Evolutionary conservation across 2,888 invertebrate species (phyloP), one percentile per base, ranked within the genome.

Genomic region (Leptarthrus brevirostris): DNA sequence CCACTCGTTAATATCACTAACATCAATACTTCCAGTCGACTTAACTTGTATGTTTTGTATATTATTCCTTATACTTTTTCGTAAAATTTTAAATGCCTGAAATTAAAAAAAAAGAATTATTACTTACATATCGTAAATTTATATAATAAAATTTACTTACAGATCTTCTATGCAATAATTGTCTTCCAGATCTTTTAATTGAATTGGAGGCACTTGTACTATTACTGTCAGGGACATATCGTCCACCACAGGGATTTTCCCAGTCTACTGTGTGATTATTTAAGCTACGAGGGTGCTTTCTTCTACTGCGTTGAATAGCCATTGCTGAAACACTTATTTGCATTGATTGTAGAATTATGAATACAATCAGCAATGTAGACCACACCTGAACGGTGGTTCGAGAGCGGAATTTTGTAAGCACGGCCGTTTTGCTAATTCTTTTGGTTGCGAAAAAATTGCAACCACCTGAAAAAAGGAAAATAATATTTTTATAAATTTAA

Each of bases 191-290:
- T 24, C 56, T 3, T 18, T 14, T 44, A 8, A 40, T 12, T 16
- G 12, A 2, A 36, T 22, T 36, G 18, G 44, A 20, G 1, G 36
- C 61, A 16, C 26, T 22, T 24, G 12, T 14, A 22, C 5, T 26
- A 26, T 5, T 26, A 16, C 30, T 49, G 8, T 26, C 26, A 10
- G 34, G 47, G 2, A 64, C 52, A 71, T 74, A 80, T n/a, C 44
- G 69, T 4, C 81, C 82, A 8, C 79, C 79, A 71, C 84, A 84
- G 18, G 84, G 81, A 80, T 84, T 83, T 76, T 80, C 79, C 84
- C 84, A 84, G 22, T 80, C 81, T 2, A 80, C 49, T 16, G 24
- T 18, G 24, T 72, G 22, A 56, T 56, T 52, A 18, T 24, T 47
- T 16, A 44, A 22, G 26, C 54, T 72, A 18, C 72, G 69, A 30